Evolutionary conservation across 2,888 invertebrate genomes (phyloP).

Genomic region (Polydrusus cervinus): DNA sequence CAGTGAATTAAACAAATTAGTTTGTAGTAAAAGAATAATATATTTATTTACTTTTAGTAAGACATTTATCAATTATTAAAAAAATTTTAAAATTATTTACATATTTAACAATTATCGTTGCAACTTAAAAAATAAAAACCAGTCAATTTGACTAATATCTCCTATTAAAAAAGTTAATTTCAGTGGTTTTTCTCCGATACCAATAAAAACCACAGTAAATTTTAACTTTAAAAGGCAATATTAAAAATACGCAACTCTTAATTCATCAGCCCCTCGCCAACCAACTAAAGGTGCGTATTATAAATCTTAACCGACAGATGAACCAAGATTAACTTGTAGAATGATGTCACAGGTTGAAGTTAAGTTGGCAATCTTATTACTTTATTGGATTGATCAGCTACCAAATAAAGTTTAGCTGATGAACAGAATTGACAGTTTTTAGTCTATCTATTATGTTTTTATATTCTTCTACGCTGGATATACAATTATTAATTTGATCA

Average conservation of each 20-base stretch:
- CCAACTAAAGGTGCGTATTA: too few species aligned
- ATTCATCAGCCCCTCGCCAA: neutral
- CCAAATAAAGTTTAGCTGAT: too few species aligned
- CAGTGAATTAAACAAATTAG: neutral
- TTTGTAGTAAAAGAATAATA: conserved; percentile 45
- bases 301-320: too few species aligned
- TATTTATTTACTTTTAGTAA: conserved; percentile 40
- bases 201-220: neutral
- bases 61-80: conserved; percentile 20
- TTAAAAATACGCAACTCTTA: neutral
- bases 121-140: conserved; percentile 30
- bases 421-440: too few species aligned
- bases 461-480: too few species aligned
- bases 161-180: conserved; percentile 3
- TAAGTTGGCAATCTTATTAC: too few species aligned
- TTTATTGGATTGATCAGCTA: too few species aligned
- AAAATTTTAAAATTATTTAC: conserved; percentile 43
- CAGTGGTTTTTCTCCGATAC: conserved; percentile 11
- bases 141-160: conserved; percentile 24
- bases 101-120: conserved; percentile 28
- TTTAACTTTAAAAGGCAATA: neutral
- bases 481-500: too few species aligned
- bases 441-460: too few species aligned
- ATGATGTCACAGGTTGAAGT: too few species aligned
- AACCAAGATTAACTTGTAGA: too few species aligned